Conservation (phyloP, 1,140 invertebrate species). For the Plectrocnemia conspersa region DNA sequence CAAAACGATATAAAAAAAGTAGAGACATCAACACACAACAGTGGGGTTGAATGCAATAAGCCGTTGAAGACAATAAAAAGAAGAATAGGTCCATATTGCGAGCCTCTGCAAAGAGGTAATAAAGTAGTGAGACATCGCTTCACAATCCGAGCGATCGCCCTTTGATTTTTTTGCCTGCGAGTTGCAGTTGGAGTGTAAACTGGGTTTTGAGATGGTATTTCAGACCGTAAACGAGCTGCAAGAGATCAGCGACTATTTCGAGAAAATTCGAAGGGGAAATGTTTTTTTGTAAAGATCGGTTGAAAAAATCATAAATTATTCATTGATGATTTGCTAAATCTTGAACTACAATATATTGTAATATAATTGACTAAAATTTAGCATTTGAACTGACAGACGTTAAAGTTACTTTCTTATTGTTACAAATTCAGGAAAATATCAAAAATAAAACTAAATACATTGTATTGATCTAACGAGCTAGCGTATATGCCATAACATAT, state of each 20-base stretch:
- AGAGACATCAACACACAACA: conserved; percentile 7
- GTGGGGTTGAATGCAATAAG: conserved; percentile 15
- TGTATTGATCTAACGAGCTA: too few relatives aligned
- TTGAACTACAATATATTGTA: too few relatives aligned
- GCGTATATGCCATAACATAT: too few relatives aligned
- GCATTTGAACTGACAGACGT: too few relatives aligned
- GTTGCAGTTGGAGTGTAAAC: conserved; percentile 5
- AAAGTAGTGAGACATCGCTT: conserved; percentile 6
- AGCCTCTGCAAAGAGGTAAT: conserved; percentile 1
- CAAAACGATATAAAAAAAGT: too few relatives aligned
- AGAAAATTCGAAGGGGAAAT: not conserved
- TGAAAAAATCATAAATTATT: not conserved
- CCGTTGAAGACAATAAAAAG: conserved; percentile 14
- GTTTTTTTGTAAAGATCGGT: not conserved
- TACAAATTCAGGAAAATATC: too few relatives aligned
- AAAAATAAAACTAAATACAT: too few relatives aligned
- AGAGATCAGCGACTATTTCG: not conserved
- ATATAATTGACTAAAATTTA: too few relatives aligned
- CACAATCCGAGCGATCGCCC: conserved; percentile 11
- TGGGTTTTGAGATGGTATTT: conserved; percentile 1
- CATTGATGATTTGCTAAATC: too few relatives aligned
- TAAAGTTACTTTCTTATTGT: too few relatives aligned
- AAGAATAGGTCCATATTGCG: conserved; percentile 10
- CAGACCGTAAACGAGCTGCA: not conserved
- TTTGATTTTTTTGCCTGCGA: too few relatives aligned